Evolutionary conservation across 2,113 vertebrate species (phyloP), one percentile per base, ranked within the genome.

Genomic region (Neopipo cinnamomea): DNA sequence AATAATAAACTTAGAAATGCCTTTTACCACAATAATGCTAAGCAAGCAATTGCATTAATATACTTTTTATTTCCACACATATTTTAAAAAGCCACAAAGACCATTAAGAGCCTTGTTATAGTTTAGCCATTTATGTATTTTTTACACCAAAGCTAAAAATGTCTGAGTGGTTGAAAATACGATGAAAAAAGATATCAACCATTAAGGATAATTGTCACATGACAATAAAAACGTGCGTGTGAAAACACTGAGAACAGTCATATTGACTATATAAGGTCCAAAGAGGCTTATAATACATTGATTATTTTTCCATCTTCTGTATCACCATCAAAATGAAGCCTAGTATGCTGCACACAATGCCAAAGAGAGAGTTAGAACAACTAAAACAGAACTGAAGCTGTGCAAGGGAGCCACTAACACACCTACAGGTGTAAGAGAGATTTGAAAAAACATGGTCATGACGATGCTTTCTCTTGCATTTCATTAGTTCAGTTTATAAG

Each of bases 1-100:
- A 86, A 47, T 23, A 89, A 39, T 80, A 67, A 73, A 93, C 39
- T 65, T 31, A 87, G 70, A 82, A 95, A 90, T 28, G 27, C 28
- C 31, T 86, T 88, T 94, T 53, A 79, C 53, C 89, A 91, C 88
- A 96, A 56, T 17, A 92, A 75, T 81, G 68, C 33, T 91, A 90
- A 74, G 73, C 33, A 77, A 85, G 61, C 33, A 71, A 65, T 76
- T 95, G 66, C 21, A 66, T 79, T 79, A 46, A 73, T 23, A 63
- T 8, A 76, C 49, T 85, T 91, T 49, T 72, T 85, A 76, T 76
- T 89, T 79, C 67, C 65, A 85, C 13, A 6, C 21, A 25, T 83
- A 68, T 76, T 95, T 95, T 66, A 5, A 53, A 94, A 94, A 85
- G 58, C 67, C 87, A 91, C 49, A 70, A 87, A 93, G 41, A 85